Evolutionary conservation across 2,888 invertebrate genomes (phyloP).

Genomic region (Marronus borbonicus): DNA sequence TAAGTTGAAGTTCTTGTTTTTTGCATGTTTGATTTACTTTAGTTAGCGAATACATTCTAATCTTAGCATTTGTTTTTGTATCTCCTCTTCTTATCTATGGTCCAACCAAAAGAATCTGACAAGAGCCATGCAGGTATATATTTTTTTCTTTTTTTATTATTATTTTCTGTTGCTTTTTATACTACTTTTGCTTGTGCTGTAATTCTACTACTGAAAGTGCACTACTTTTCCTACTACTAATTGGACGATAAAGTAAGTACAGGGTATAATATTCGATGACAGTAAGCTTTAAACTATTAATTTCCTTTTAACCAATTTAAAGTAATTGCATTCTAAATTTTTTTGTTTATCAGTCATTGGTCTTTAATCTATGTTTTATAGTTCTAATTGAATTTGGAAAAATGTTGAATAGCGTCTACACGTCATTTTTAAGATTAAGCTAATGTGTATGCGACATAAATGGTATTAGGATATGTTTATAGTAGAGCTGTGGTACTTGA

Average conservation of each 20-base stretch:
- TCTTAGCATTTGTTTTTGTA: conserved; percentile 63
- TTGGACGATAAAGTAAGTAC: conserved; percentile 25
- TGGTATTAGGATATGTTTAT: not conserved
- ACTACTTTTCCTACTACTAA: conserved; percentile 41
- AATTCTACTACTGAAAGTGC: conserved; percentile 23
- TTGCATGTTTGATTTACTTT: conserved; percentile 43
- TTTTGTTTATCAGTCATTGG: not conserved
- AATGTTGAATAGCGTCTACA: not conserved
- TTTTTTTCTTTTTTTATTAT: conserved; percentile 21
- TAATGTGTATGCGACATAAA: not conserved
- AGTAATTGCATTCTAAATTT: not conserved
- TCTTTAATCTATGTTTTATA: not conserved
- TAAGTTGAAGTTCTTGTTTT: conserved; percentile 24
- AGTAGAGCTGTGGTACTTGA: not conserved
- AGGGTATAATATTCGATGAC: not conserved
- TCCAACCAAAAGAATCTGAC: conserved; percentile 66
- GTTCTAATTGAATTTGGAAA: too few relatives aligned
- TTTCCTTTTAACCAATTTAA: not conserved
- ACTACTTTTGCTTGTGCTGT: conserved; percentile 33
- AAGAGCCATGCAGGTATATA: conserved; percentile 68
- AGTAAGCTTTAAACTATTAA: not conserved
- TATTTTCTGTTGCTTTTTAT: conserved; percentile 34
- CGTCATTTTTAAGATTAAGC: not conserved
- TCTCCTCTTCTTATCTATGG: conserved; percentile 63
- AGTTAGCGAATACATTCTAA: conserved; percentile 53